A percentile compares a stretch with the other conserved stretches of the same genome.
Evolutionary conservation across 2,113 vertebrate genomes (phyloP).

Genomic region (Petrocephalus zakoni): DNA sequence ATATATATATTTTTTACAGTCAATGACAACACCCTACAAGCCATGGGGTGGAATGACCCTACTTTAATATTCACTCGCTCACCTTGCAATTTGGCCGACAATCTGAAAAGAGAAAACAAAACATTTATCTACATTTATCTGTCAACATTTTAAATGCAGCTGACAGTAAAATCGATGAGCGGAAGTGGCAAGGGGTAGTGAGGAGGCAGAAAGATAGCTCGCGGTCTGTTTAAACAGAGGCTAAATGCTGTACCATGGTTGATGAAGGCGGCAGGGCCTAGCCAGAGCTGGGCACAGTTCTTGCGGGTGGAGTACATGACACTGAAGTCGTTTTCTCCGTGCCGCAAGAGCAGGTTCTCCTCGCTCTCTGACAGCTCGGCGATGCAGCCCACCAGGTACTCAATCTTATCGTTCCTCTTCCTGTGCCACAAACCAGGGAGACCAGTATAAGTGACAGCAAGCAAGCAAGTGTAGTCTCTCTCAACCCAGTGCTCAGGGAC

Average conservation of each 20-base stretch:
- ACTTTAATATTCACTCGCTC: constrained; percentile 37
- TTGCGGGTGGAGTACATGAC: constrained; percentile 99
- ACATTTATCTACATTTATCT: not conserved
- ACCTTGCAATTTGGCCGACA: constrained; percentile 98
- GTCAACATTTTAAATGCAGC: not conserved
- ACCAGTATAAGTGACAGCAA: not conserved
- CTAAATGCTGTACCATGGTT: constrained; percentile 76
- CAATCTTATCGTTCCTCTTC: constrained; percentile 99
- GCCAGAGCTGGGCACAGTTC: constrained; percentile 97
- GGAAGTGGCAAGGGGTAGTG: not conserved
- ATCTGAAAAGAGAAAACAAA: constrained; percentile 45
- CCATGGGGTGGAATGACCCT: not conserved
- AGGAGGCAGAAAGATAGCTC: not conserved
- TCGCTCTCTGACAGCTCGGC: constrained; percentile 94
- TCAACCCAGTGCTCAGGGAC: not conserved
- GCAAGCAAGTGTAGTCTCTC: not conserved
- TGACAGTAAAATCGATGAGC: not conserved
- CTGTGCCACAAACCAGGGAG: constrained; percentile 52
- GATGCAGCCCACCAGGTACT: constrained; percentile 94
- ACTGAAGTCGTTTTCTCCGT: constrained; percentile 97
- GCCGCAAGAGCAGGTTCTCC: constrained; percentile 90
- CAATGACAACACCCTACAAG: not conserved
- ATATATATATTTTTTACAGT: not conserved
- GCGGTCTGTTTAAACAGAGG: not conserved
- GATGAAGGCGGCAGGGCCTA: constrained; percentile 95